phyloP scores from a whole-genome alignment of 2,797 vertebrate species.

The Pseudopleuronectes americanus region DNA sequence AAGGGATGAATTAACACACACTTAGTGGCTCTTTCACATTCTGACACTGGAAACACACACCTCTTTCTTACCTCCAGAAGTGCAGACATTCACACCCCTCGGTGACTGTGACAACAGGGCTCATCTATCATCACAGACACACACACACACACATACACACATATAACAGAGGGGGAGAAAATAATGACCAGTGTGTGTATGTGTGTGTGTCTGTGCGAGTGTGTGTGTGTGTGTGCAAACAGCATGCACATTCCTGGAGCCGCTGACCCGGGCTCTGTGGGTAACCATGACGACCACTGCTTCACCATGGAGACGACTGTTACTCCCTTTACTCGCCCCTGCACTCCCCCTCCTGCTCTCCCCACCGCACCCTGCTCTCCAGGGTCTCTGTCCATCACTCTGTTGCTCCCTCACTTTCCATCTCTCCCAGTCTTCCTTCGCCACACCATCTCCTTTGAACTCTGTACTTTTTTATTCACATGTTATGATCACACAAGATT shows the following conservation, averaged over 20 bases:
- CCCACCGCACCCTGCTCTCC: conserved; percentile 17
- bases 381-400: conserved; percentile 39
- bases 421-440: neutral
- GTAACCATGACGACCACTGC: conserved; percentile 84
- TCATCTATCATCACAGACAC: conserved; percentile 76
- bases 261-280: conserved; percentile 83
- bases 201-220: conserved; percentile 48
- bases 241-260: conserved; percentile 85
- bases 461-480: neutral
- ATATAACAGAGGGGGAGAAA: conserved; percentile 47
- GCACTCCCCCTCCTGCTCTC: conserved; percentile 6
- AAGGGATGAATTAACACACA: conserved; percentile 41
- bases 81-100: conserved; percentile 73
- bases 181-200: conserved; percentile 57
- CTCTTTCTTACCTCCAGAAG: conserved; percentile 69
- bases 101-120: conserved; percentile 74
- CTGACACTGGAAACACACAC: conserved; percentile 48
- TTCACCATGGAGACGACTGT: conserved; percentile 85
- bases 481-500: neutral
- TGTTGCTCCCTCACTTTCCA: conserved; percentile 12
- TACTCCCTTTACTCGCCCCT: conserved; percentile 73
- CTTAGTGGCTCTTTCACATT: conserved; percentile 18
- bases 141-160: conserved; percentile 51
- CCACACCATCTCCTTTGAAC: neutral
- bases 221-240: conserved; percentile 69